Conservation (phyloP, 2,888 invertebrate genomes). For the Harpagoxenus sublaevis region DNA sequence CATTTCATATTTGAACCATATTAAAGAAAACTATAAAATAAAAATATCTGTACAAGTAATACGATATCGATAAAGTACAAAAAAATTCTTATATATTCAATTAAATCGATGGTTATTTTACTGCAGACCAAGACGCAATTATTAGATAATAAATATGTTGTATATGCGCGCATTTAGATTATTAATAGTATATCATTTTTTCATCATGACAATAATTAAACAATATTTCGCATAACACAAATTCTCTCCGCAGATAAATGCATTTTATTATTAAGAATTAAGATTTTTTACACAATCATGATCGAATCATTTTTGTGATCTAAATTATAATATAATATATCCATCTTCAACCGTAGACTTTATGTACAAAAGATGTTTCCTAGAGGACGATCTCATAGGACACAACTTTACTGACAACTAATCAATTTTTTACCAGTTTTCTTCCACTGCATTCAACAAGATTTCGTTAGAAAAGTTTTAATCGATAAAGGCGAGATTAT, state of each 20-base stretch:
- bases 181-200: not conserved
- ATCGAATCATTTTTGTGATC: not conserved
- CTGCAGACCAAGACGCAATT: not conserved
- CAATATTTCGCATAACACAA: not conserved
- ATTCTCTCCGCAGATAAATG: slow-evolving; percentile 26
- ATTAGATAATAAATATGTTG: not conserved
- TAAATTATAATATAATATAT: not conserved
- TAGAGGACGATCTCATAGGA: not conserved
- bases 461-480: not conserved
- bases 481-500: not conserved
- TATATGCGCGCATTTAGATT: not conserved
- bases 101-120: not conserved
- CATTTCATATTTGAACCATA: not conserved
- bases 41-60: slow-evolving; percentile 33
- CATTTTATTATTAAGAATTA: slow-evolving; percentile 18
- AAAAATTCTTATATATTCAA: not conserved
- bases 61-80: slow-evolving; percentile 16
- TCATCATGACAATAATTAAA: not conserved
- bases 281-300: not conserved
- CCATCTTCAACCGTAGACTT: not conserved
- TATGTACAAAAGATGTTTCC: not conserved
- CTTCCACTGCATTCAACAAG: not conserved
- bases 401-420: not conserved
- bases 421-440: not conserved
- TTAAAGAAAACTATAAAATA: slow-evolving; percentile 10